Evolutionary conservation across 2,113 vertebrate species (phyloP).

Genomic region (Mobula hypostoma): DNA sequence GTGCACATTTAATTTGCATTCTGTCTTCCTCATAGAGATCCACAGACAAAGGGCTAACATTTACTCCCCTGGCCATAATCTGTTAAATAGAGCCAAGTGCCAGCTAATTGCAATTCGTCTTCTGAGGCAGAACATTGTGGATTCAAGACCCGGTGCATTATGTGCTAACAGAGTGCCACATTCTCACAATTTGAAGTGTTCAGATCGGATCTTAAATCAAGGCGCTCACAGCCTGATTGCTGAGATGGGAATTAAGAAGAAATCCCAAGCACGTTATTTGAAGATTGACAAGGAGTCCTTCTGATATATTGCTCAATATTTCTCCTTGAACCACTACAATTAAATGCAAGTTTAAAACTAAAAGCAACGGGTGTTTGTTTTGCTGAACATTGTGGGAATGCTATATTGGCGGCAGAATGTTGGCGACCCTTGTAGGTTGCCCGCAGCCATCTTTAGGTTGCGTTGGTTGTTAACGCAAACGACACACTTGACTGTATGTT

Average conservation of each 20-base stretch:
- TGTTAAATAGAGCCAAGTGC: not conserved
- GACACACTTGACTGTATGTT: too few relatives aligned
- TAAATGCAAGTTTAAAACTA: not conserved
- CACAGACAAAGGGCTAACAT: not conserved
- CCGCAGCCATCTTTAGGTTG: too few relatives aligned
- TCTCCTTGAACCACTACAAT: not conserved
- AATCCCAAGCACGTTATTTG: too few relatives aligned
- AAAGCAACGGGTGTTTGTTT: too few relatives aligned
- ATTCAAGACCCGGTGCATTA: not conserved
- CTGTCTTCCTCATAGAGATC: not conserved
- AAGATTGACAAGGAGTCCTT: not conserved
- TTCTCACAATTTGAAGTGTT: not conserved
- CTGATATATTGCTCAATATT: not conserved
- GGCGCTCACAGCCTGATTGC: too few relatives aligned
- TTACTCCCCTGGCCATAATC: not conserved
- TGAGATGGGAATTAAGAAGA: too few relatives aligned
- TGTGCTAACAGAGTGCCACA: not conserved
- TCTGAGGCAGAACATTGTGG: not conserved
- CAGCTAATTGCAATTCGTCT: not conserved
- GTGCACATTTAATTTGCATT: not conserved
- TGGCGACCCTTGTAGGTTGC: too few relatives aligned
- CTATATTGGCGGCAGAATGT: too few relatives aligned
- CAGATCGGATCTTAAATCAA: not conserved
- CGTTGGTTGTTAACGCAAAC: too few relatives aligned
- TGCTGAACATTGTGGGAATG: too few relatives aligned